Conservation (phyloP, 2,888 invertebrate genomes). For the Tanaodytes sp. region DNA sequence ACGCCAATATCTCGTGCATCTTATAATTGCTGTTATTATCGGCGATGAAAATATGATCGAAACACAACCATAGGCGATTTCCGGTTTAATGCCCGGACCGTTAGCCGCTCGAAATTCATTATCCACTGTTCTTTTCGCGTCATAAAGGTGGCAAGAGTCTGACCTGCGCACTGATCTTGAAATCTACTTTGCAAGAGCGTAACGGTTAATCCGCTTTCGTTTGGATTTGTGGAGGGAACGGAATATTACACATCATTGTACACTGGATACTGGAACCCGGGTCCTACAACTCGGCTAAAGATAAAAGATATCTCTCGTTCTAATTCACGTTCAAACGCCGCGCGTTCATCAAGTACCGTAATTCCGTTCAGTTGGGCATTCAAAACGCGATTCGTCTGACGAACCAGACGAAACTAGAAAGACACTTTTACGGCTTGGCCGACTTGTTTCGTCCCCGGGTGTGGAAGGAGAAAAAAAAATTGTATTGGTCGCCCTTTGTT, state of each 20-base stretch:
- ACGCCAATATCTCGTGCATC: too few species aligned
- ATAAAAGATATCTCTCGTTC: conserved; percentile 29
- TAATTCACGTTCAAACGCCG: not conserved
- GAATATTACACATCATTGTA: conserved; percentile 34
- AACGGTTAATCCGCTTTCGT: conserved; percentile 43
- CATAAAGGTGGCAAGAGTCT: conserved; percentile 42
- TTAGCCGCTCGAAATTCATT: conserved; percentile 5
- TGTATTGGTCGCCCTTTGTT: too few species aligned
- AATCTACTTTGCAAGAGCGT: conserved; percentile 41
- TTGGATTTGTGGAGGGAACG: conserved; percentile 29
- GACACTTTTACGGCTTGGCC: not conserved
- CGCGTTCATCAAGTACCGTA: not conserved
- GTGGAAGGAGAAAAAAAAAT: too few species aligned
- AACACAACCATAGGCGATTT: too few species aligned
- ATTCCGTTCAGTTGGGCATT: conserved; percentile 10
- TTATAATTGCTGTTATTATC: too few species aligned
- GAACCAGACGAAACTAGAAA: conserved; percentile 20
- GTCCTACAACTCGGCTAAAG: conserved; percentile 28
- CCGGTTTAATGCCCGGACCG: too few species aligned
- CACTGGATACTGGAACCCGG: conserved; percentile 22
- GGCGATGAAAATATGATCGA: too few species aligned
- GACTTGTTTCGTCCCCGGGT: too few species aligned
- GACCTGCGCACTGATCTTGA: conserved; percentile 49
- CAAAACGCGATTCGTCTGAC: conserved; percentile 18
- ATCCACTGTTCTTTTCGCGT: conserved; percentile 20